These are phyloP conservation scores for Schlechtendalia chinensis DNA, from an alignment of 1,140 invertebrate species.

Conservation along the genomic window DNA sequence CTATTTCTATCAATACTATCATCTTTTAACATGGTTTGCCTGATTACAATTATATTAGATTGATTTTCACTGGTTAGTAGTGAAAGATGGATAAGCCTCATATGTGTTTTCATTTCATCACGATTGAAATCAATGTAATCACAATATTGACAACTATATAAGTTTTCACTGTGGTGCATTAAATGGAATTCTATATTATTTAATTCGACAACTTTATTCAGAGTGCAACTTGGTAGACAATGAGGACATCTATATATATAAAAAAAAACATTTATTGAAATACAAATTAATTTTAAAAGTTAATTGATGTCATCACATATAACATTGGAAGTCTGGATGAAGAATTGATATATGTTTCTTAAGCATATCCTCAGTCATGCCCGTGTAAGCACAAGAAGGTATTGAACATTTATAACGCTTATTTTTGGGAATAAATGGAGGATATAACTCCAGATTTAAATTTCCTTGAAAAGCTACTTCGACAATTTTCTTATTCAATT, in stretches of 20 bases:
- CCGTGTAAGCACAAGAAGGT: background rate
- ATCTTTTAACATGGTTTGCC: background rate
- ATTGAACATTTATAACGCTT: constrained; percentile 21
- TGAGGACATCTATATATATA: constrained; percentile 33
- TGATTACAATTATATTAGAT: constrained; percentile 31
- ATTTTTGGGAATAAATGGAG: constrained; percentile 1
- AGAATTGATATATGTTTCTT: constrained; percentile 21
- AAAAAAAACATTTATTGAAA: background rate
- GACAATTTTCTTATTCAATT: constrained; percentile 33
- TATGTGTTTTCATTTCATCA: constrained; percentile 29
- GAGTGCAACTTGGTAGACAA: background rate
- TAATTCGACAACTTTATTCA: background rate
- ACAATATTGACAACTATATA: constrained; percentile 29
- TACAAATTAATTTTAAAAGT: background rate
- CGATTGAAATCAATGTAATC: constrained; percentile 23
- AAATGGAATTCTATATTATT: constrained; percentile 28
- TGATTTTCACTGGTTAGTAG: background rate
- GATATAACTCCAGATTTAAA: background rate
- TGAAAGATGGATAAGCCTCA: constrained; percentile 7
- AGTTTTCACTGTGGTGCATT: constrained; percentile 32
- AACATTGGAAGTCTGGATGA: background rate
- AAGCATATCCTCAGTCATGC: background rate
- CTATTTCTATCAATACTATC: background rate
- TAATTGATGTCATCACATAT: background rate
- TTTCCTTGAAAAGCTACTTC: background rate